Evolutionary conservation across 2,113 vertebrate genomes (phyloP).

Genomic region (Bothrops jararaca): DNA sequence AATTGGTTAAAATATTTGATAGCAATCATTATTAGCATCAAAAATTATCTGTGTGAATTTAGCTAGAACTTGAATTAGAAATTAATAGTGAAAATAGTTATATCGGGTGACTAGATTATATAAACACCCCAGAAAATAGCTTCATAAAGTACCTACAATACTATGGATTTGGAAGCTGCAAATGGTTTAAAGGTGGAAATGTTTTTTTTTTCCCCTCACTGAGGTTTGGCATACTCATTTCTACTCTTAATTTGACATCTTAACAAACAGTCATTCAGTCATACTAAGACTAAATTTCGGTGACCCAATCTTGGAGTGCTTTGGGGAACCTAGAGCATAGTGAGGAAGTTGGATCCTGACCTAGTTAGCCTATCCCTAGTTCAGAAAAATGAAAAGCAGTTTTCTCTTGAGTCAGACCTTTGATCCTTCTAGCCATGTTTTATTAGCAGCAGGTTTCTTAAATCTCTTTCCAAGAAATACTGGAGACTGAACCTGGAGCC

Average conservation of each 20-base stretch:
- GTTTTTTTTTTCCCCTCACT: background rate
- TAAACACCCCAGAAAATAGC: background rate
- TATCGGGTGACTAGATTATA: background rate
- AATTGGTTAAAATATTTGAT: background rate
- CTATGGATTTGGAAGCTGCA: background rate
- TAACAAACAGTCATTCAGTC: background rate
- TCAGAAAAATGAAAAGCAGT: background rate
- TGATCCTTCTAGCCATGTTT: background rate
- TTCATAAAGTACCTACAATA: background rate
- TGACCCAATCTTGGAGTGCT: background rate
- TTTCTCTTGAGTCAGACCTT: background rate
- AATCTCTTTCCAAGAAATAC: background rate
- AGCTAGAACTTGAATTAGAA: background rate
- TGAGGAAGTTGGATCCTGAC: background rate
- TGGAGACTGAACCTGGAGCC: background rate
- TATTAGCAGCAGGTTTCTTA: background rate
- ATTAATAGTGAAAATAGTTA: background rate
- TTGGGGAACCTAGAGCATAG: background rate
- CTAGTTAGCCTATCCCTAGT: background rate
- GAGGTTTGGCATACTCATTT: background rate
- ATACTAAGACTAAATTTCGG: background rate
- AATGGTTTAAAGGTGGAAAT: background rate
- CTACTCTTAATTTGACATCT: background rate
- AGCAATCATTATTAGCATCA: background rate
- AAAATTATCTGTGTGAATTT: background rate